Base-by-base conservation (phyloP, 2,797 vertebrate species). In the Sebastolobus altivelis region DNA sequence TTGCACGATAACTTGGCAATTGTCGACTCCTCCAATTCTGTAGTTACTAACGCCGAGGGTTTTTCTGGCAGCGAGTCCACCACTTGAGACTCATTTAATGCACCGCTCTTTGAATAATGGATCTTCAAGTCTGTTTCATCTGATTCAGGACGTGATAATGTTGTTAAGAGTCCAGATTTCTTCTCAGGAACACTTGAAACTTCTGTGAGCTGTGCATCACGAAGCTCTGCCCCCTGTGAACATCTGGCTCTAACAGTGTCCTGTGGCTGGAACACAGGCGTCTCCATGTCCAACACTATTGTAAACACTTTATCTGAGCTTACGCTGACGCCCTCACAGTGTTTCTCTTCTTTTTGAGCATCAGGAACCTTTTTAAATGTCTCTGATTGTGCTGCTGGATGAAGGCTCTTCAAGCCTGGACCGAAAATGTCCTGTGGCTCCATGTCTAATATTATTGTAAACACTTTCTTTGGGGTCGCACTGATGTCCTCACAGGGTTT, bases 201-300 rank as follows among this genome's bases (percentile, higher is more conserved):
- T 2, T 70, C 54, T 59, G 6, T 13, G 8, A 38, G 12, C 38
- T 31, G 49, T 67, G 55, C 1, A 16, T 31, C 29, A 52, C 20
- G 33, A 9, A 60, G 20, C 18, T 73, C 61, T 60, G 13, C 27
- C 18, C 12, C 37, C 10, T 71, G 35, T 11, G 59, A 72, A 72
- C 22, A 67, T 22, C 46, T 11, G 31, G 10, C 13, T 29, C 29
- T 27, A 49, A 8, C 14, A 46, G 25, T 22, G n/a, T 79, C 65
- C 40, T 9, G 68, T 22, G 33, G 27, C 65, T 68, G 63, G 1
- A 22, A 1, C 5, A 60, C 22, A 33, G 78, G 46, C 25, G 27
- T 52, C 18, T 88, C 78, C 27, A 65, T 20, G 61, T 91, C 82
- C 35, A 89, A 69, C 63, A 89, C 11, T 8, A 89, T 72, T 7